Conservation (phyloP, 1,140 invertebrate species). For the Trissolcus basalis region DNA sequence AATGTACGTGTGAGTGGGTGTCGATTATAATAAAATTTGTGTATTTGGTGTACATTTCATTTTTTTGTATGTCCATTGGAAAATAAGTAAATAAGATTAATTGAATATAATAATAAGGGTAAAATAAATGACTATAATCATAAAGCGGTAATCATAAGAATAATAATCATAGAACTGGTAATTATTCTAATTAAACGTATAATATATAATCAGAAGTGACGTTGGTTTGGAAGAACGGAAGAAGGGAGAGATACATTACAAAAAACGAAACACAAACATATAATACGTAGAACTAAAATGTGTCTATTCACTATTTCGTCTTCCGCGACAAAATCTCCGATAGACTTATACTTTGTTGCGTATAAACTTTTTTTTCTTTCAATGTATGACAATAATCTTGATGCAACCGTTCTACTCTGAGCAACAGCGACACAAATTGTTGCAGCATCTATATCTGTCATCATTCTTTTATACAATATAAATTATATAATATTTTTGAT, state of each 20-base stretch:
- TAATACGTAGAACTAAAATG: slow-evolving; percentile 38
- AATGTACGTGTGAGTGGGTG: slow-evolving; percentile 57
- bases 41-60: slow-evolving; percentile 57
- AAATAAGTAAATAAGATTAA: slow-evolving; percentile 59
- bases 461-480: slow-evolving; percentile 39
- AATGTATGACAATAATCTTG: slow-evolving; percentile 18
- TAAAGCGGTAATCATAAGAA: slow-evolving; percentile 43
- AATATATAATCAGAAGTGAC: slow-evolving; percentile 30
- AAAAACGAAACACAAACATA: slow-evolving; percentile 52
- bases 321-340: slow-evolving; percentile 20
- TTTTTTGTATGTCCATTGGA: slow-evolving; percentile 20
- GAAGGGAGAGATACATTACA: slow-evolving; percentile 30
- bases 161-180: neutral
- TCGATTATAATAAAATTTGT: slow-evolving; percentile 48
- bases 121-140: slow-evolving; percentile 32
- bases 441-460: slow-evolving; percentile 23
- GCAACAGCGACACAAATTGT: slow-evolving; percentile 30
- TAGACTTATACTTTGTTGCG: slow-evolving; percentile 48
- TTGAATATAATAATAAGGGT: slow-evolving; percentile 42
- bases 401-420: slow-evolving; percentile 18
- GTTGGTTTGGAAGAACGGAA: slow-evolving; percentile 52
- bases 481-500: slow-evolving; percentile 49
- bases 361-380: neutral
- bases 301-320: slow-evolving; percentile 22
- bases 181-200: slow-evolving; percentile 52